These are phyloP conservation scores for Peromyscus maniculatus DNA, from an alignment of 2,113 vertebrate genomes.

Conservation along the genomic window DNA sequence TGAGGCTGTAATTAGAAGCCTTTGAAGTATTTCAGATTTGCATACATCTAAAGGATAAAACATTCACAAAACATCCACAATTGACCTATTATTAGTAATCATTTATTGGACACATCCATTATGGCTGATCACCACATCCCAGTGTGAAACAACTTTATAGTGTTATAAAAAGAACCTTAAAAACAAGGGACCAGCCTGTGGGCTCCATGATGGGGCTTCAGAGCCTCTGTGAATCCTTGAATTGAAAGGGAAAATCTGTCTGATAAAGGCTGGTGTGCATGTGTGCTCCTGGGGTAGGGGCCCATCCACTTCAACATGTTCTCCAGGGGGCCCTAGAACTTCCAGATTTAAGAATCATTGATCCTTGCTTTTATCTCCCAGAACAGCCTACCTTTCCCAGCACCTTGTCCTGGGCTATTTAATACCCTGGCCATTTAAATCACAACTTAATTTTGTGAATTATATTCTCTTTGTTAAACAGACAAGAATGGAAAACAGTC, in stretches of 20 bases:
- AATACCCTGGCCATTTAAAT: slow-evolving; percentile 25
- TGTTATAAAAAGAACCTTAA: slow-evolving; percentile 2
- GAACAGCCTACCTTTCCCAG: neutral
- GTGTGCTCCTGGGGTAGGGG: neutral
- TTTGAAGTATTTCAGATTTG: neutral
- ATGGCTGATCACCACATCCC: neutral
- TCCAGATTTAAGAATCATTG: slow-evolving; percentile 19
- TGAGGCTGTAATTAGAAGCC: neutral
- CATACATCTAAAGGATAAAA: neutral
- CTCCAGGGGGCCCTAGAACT: neutral
- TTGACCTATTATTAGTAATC: neutral
- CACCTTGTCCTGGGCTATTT: neutral
- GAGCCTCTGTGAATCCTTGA: neutral
- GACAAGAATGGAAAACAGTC: slow-evolving; percentile 16
- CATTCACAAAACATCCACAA: neutral
- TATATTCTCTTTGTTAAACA: slow-evolving; percentile 32
- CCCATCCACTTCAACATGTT: neutral
- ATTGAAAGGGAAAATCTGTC: slow-evolving; percentile 11
- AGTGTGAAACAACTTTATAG: neutral
- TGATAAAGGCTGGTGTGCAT: neutral
- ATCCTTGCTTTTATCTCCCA: neutral
- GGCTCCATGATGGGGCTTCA: neutral
- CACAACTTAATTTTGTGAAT: slow-evolving; percentile 7
- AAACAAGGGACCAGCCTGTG: neutral
- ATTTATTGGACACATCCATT: neutral